Evolutionary conservation across 2,888 invertebrate species (phyloP).

Genomic region (Andrena chrysosceles): DNA sequence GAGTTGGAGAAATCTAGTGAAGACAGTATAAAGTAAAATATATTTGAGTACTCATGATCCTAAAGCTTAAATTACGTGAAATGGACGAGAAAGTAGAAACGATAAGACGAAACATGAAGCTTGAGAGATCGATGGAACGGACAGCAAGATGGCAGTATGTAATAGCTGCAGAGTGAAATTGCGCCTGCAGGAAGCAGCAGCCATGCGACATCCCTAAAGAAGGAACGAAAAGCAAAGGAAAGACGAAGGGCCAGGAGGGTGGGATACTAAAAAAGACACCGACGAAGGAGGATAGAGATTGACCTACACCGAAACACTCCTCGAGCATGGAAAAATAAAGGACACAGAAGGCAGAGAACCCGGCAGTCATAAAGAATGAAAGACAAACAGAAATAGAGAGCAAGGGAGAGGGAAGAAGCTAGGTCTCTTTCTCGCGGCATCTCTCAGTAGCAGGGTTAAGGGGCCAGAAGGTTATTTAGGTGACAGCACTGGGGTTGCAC

Average conservation of each 20-base stretch:
- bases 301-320: conserved; percentile 25
- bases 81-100: not conserved
- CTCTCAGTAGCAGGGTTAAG: conserved; percentile 36
- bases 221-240: not conserved
- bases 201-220: too few relatives aligned
- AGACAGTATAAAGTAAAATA: not conserved
- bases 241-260: not conserved
- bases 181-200: conserved; percentile 19
- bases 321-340: not conserved
- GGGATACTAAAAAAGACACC: conserved; percentile 7
- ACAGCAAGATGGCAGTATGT: conserved; percentile 4
- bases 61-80: not conserved
- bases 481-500: conserved; percentile 57
- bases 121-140: conserved; percentile 18
- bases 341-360: not conserved
- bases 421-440: conserved; percentile 6
- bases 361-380: conserved; percentile 33
- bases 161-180: conserved; percentile 19
- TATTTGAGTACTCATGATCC: too few relatives aligned
- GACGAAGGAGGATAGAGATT: conserved; percentile 25
- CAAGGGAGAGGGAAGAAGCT: not conserved
- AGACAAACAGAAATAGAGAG: conserved; percentile 20
- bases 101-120: not conserved
- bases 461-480: conserved; percentile 35
- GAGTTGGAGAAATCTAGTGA: not conserved